phyloP scores from a whole-genome alignment of 2,113 vertebrate species.

The Melanocharis versteri region DNA sequence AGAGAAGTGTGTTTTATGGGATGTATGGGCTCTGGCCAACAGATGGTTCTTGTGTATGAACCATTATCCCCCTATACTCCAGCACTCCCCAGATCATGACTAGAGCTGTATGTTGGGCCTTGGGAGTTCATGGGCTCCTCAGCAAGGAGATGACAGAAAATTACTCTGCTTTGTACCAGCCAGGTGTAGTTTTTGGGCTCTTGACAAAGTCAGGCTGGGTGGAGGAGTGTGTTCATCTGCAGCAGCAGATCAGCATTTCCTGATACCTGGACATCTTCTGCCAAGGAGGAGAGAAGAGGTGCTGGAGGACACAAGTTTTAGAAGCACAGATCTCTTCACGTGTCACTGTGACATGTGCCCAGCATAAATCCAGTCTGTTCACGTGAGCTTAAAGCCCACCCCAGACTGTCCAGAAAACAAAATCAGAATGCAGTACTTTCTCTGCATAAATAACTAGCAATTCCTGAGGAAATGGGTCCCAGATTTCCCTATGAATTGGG shows the following conservation, averaged over 20 bases:
- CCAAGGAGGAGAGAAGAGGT: not conserved
- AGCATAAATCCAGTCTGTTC: not conserved
- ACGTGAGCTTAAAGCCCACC: not conserved
- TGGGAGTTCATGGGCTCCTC: not conserved
- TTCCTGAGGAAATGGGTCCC: conserved; percentile 62
- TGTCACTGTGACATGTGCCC: not conserved
- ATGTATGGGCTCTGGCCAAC: not conserved
- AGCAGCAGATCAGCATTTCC: not conserved
- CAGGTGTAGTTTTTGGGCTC: not conserved
- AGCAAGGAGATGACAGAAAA: not conserved
- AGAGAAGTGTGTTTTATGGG: not conserved
- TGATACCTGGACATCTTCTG: not conserved
- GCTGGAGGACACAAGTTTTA: not conserved
- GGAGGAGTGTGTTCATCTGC: not conserved
- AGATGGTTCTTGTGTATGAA: not conserved
- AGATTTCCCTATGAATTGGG: conserved; percentile 55
- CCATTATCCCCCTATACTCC: not conserved
- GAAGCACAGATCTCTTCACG: not conserved
- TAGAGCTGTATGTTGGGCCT: not conserved
- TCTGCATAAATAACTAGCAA: conserved; percentile 7
- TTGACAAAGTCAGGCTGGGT: not conserved
- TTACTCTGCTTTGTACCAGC: not conserved
- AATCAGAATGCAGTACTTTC: conserved; percentile 34
- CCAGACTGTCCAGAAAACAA: conserved; percentile 10
- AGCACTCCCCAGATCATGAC: not conserved